Conservation (phyloP, 2,888 invertebrate species). For the Colostygia pectinataria region DNA sequence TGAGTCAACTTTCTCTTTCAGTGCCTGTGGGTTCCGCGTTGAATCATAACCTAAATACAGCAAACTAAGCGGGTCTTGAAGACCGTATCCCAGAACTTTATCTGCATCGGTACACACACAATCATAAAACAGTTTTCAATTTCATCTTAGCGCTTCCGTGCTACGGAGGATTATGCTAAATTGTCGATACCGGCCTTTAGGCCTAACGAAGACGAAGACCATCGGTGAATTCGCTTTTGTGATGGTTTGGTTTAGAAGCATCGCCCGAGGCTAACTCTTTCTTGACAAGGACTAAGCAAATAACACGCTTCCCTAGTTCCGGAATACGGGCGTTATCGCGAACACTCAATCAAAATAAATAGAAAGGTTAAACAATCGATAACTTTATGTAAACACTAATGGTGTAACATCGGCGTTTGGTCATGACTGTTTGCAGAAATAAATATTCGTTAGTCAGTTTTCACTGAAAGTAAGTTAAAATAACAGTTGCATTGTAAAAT, state of each 20-base stretch:
- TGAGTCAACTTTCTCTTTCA: slow-evolving; percentile 23
- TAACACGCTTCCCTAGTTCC: no score
- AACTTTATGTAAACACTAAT: neutral
- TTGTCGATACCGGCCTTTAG: no score
- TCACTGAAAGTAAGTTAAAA: slow-evolving; percentile 2
- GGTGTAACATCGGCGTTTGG: slow-evolving; percentile 10
- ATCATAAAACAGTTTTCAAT: no score
- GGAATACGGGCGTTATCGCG: no score
- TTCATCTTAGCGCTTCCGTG: no score
- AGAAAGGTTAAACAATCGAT: slow-evolving; percentile 4
- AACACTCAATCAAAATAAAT: neutral
- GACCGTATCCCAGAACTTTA: neutral
- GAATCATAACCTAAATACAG: slow-evolving; percentile 14
- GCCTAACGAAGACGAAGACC: no score
- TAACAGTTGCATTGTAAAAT: neutral
- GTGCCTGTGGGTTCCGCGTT: slow-evolving; percentile 3
- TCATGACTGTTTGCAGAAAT: slow-evolving; percentile 15
- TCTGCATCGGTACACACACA: neutral
- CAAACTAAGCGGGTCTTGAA: neutral
- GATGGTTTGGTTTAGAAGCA: no score
- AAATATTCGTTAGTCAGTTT: slow-evolving; percentile 12
- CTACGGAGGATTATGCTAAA: no score
- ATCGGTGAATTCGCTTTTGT: no score
- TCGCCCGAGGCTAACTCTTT: no score
- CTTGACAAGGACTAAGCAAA: no score